Evolutionary conservation across 2,113 vertebrate species (phyloP), one percentile per base, ranked within the genome.

Genomic region (Axis porcinus): DNA sequence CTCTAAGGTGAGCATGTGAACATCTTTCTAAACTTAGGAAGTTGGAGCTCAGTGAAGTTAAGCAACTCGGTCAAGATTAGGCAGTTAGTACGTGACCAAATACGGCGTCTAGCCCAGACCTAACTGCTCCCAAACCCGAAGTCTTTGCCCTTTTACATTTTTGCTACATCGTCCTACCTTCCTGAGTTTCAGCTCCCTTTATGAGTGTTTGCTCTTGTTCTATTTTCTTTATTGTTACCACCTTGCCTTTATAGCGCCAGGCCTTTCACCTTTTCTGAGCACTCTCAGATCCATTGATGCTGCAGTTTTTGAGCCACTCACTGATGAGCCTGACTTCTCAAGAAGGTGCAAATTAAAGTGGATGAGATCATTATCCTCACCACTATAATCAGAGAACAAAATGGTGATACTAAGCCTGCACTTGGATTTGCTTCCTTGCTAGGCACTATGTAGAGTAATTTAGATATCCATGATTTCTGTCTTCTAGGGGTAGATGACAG

Each of bases 11-110:
- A 93, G 57, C n/a, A 86, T 91, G 55, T 83, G 57, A 58, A n/a
- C 17, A 76, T 90, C 16, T 96, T 94, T 83, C 28, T 60, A 90
- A 94, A 40, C 11, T 94, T 84, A 62, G 74, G 62, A 92, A 95
- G 78, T 64, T 52, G 54, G 74, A 4, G n/a, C 70, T 74, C 64
- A 87, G 76, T 70, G 47, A 88, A 88, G 76, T 91, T 87, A 95
- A 91, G 16, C 12, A 78, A 67, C 9, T 86, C 85, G 47, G 10
- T 36, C 11, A n/a, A 89, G 25, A 70, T 28, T 2, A 57, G 47
- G 55, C 5, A 47, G 6, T 82, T 76, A 81, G 28, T 45, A 62
- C 52, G 52, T 60, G 55, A 52, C 28, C 43, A 86, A 30, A 55
- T 45, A 58, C 67, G 55, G 2, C 28, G 9, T 94, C 79, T 78